phyloP scores from a whole-genome alignment of 1,140 invertebrate species.

The Monochamus saltuarius region DNA sequence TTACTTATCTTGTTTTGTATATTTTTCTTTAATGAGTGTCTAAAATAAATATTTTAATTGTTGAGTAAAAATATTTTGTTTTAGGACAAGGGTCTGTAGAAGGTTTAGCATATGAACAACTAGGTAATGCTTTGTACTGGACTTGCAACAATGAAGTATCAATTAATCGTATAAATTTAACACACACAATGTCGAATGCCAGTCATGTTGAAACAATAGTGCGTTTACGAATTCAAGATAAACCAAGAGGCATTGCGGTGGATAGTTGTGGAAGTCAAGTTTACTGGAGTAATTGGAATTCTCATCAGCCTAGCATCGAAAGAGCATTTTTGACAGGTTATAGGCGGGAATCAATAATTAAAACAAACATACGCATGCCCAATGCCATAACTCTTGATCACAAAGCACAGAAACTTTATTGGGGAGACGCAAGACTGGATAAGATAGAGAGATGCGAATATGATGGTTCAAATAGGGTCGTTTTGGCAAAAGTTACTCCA shows the following conservation, averaged over 20 bases:
- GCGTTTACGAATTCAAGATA: constrained; percentile 67
- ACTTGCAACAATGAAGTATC: constrained; percentile 80
- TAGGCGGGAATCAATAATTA: constrained; percentile 67
- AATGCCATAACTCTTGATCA: constrained; percentile 79
- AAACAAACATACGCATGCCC: constrained; percentile 78
- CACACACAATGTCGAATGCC: constrained; percentile 42
- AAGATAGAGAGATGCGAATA: constrained; percentile 75
- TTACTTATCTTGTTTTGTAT: too few species aligned
- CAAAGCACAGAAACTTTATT: constrained; percentile 73
- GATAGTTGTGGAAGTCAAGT: constrained; percentile 73
- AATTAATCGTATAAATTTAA: constrained; percentile 64
- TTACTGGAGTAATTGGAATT: constrained; percentile 86
- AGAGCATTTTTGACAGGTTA: constrained; percentile 66
- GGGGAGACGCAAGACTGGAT: constrained; percentile 74
- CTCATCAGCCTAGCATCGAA: constrained; percentile 70
- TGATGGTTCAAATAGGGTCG: constrained; percentile 68
- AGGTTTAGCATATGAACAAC: constrained; percentile 74
- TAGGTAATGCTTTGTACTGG: constrained; percentile 74
- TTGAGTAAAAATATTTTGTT: constrained; percentile 15
- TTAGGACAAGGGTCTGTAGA: constrained; percentile 76
- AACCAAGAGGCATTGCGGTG: constrained; percentile 79
- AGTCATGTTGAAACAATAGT: constrained; percentile 64
- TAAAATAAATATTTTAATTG: constrained; percentile 11
- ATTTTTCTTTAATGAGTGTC: too few species aligned
- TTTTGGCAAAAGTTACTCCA: constrained; percentile 66